Evolutionary conservation across 2,797 vertebrate species (phyloP), one percentile per base, ranked within the genome.

Genomic region (Syngnathus acus): DNA sequence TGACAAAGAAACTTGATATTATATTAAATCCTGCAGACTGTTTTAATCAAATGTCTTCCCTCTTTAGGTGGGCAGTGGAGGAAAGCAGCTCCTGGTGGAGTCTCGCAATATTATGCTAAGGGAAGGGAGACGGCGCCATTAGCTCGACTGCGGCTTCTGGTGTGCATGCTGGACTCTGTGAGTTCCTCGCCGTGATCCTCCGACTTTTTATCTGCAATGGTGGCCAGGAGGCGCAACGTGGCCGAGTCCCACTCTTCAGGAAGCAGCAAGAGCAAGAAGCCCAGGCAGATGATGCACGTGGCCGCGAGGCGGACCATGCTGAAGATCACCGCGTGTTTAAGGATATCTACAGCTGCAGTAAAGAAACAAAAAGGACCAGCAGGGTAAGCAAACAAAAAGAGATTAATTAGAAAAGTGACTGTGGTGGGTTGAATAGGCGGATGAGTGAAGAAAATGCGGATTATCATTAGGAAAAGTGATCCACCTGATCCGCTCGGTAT

Each of bases 321-420:
- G 91, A 99, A 99, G 88, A 98, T 97, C 78, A 98, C 95, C 79
- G 98, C 95, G 53, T 98, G 96, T 86, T 98, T 99, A 86, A 99
- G 75, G 70, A 99, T 93, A 64, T 99, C 97, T 62, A 98, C 93
- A 6, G 96, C 97, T 99, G 63, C 21, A 57, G 60, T 50, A 9
- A 66, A 51, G 47, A 64, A 72, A 62, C 72, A 72, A 57, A 72
- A 65, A 70, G 67, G 62, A 50, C 69, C 63, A 66, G 57, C 16
- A 58, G 57, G 45, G 64, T 63, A 53, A 42, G 45, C 21, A 58
- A 50, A 54, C 1, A 60, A 78, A 62, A 72, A 76, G 80, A 78
- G 76, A 81, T 87, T 87, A 86, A 89, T 89, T 87, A 87, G 78
- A 82, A 66, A 84, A 87, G 84, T 40, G 17, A 11, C 39, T 42